These are phyloP conservation scores for Glaucomys volans DNA, from an alignment of 2,113 vertebrate species.

Conservation along the genomic window DNA sequence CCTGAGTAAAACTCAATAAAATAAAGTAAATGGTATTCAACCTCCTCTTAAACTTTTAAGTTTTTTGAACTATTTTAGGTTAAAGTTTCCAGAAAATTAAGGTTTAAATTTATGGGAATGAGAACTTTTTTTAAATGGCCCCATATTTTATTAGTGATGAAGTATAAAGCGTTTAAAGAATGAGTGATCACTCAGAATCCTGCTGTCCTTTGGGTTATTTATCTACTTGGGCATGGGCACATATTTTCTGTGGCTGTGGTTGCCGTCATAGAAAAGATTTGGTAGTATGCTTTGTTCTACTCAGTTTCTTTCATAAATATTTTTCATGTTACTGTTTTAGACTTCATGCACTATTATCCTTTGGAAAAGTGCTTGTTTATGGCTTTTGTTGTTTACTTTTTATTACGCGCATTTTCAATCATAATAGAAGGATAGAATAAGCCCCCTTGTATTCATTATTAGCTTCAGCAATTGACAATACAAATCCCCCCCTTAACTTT, in stretches of 20 bases:
- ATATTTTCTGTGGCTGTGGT: neutral
- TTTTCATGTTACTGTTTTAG: neutral
- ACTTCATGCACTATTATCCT: neutral
- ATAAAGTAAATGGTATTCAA: neutral
- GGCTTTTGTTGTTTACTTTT: neutral
- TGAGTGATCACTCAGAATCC: neutral
- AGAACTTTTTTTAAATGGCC: neutral
- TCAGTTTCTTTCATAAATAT: neutral
- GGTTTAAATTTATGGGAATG: neutral
- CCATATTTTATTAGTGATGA: neutral
- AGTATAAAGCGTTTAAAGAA: neutral
- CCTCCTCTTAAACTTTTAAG: neutral
- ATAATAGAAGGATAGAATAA: neutral
- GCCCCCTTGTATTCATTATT: rapidly evolving
- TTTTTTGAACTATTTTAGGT: constrained; percentile 32
- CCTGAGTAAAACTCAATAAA: neutral
- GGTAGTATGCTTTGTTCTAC: neutral
- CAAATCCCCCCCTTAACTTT: neutral
- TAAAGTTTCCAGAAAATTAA: constrained; percentile 37
- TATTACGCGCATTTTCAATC: neutral
- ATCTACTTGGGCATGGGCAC: neutral
- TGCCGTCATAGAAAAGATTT: neutral
- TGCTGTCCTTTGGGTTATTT: too few species aligned
- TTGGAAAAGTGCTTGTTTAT: neutral
- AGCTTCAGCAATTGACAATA: rapidly evolving